Base-by-base conservation (phyloP, 2,797 vertebrate genomes). In the Neosilurus mollespiculum region DNA sequence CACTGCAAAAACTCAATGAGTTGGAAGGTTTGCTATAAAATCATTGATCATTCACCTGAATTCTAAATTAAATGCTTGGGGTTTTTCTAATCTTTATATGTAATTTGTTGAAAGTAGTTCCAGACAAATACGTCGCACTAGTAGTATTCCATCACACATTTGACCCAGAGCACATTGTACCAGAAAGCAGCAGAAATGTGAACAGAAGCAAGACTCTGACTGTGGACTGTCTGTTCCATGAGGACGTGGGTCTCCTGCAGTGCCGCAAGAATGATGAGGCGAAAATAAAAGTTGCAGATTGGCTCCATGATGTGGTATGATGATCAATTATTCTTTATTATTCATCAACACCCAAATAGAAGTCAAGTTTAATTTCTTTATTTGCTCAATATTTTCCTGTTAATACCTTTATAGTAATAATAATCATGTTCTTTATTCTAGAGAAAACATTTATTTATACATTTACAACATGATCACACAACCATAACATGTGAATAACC, bases 61-160 rank as follows among this genome's bases (percentile, higher is more conserved):
- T n/a, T 49, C 22, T 1, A 51, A n/a, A 71, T 71, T 51, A 51
- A 18, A 8, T 67, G 11, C 30, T 78, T 34, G n/a, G n/a, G n/a
- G 9, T 58, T 6, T n/a, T 43, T n/a, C 18, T 8, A 51, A 15
- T 58, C 11, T 56, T 24, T 37, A 26, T 61, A 51, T 81, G 37
- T 58, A 18, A 56, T 56, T 3, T 15, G 12, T 3, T 56, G 26
- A 34, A 9, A 24, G 9, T 4, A 9, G 9, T 75, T 58, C 56
- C 53, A 75, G 71, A 2, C 4, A 75, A 75, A 30, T 22, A 58
- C 0, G 26, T 75, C 5, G 53, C 16, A 20, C 3, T 75, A 2
- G 71, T 86, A 78, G 85, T 71, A 11, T 78, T 86, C 26, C 81
- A 86, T 83, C 81, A 86, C 58, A 83, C 85, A 37, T 81, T 64